Evolutionary conservation across 2,888 invertebrate genomes (phyloP), one percentile per base, ranked within the genome.

Genomic region (Ditula angustiorana): DNA sequence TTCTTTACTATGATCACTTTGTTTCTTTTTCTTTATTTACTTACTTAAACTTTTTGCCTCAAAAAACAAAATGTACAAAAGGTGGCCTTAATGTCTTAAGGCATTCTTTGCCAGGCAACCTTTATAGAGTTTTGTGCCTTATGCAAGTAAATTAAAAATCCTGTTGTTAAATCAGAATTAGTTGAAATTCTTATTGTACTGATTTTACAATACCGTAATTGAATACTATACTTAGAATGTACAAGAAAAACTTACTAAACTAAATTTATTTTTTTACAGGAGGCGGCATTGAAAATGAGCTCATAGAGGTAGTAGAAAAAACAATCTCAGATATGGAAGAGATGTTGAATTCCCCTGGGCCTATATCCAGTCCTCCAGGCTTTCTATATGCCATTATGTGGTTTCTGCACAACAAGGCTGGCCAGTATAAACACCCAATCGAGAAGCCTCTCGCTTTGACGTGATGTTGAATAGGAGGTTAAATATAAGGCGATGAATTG

Each of bases 291-390:
- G 96, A 95, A 52, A 96, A 96, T 69, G 99, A 99, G 93, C 91
- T 97, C 44, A 99, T 99, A 71, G 98, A 99, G 73, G 96, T 99
- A 0, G 94, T 98, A 13, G 98, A 99, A 87, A 94, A 96, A 90
- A 94, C 95, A 0, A 89, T 98, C 16, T 92, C 95, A 1, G 96
- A 98, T 80, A 94, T 95, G 21, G 94, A 94, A 72, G 83, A 92
- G 53, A 86, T 94, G 81, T 69, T 95, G 30, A 86, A 91, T 53
- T 90, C 94, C 16, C 93, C 94, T 2, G 94, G 94, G 0, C 93
- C 94, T 4, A 93, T 96, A 50, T 88, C 93, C 57, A 96, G 96
- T 77, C 97, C 97, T 1, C 96, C 97, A 0, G 95, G 96, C 74
- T 96, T 97, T 74, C 88, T 97, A 0, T 96, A 95, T 83, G 96